Evolutionary conservation across 2,797 vertebrate species (phyloP), one percentile per base, ranked within the genome.

Genomic region (Gadopsis bispinosus): DNA sequence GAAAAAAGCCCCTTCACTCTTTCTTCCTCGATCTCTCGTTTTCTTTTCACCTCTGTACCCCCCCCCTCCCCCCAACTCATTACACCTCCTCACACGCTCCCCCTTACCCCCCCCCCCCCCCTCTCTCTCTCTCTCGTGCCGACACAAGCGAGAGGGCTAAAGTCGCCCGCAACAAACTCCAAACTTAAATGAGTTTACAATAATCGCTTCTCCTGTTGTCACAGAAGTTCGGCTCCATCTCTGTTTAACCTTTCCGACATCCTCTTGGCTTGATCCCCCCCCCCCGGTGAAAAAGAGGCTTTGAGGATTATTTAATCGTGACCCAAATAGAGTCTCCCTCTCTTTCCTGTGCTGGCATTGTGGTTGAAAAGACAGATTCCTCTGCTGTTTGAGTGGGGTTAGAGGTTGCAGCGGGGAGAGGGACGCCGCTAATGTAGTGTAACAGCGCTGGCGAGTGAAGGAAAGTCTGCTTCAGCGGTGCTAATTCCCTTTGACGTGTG

Each of bases 281-380:
- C 26, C 26, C 26, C 75, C 59, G 37, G 75, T 62, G 84, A 92
- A 88, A 91, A 90, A 87, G 87, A 91, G 82, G 90, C 89, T 91
- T 87, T 89, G 66, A 84, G 87, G 92, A 94, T 93, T 94, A 93
- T 83, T 94, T 89, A 90, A 90, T 88, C 75, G 58, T 90, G 89
- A 92, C 94, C 92, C 83, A 94, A 89, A 94, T 92, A 91, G 68
- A 86, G 66, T 84, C 74, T 80, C 66, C 45, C 76, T 72, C 79
- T 79, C 67, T 65, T 68, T 70, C 75, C 70, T 79, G 75, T 48
- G 47, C 80, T 71, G 70, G 72, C 75, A 74, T 73, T 69, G 65
- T 54, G 81, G 85, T 88, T 88, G 26, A 73, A 89, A 87, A 91
- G 82, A 88, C 81, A 89, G 86, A 92, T 89, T 83, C 77, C 71